Evolutionary conservation across 1,140 invertebrate species (phyloP), one percentile per base, ranked within the genome.

Genomic region (Oppia nitens): DNA sequence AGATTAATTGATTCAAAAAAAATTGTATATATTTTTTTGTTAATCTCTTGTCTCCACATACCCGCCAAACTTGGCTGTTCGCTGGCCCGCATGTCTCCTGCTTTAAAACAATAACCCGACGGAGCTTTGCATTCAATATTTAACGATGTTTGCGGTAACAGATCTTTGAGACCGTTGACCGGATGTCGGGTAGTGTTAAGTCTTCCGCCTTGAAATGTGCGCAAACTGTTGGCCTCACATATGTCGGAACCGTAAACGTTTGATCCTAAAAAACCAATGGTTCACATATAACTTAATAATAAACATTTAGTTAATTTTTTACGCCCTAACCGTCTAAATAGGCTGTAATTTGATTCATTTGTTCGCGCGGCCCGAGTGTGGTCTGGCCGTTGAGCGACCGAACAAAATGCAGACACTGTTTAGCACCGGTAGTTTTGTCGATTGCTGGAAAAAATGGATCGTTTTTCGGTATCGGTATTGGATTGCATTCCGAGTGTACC

Each of bases 401-500:
- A 78, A 92, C 92, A 66, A 91, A 94, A 4, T 89, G 86, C 70
- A 95, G 87, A 68, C 91, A 95, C 59, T 91, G 76, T 29, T 83
- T 76, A 54, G 80, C 78, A 2, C 89, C 88, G 2, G 83, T 83
- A 0, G 82, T 81, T 6, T 82, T 77, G 67, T 91, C 89, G 0
- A 84, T 75, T 57, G 71, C 65, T 9, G 74, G 73, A 68, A 77
- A 81, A 65, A 70, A 75, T 3, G 77, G 77, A 69, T 80, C 78
- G 47, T 69, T 70, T n/a, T 69, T 58, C 0, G 79, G 78, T 28
- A 80, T 73, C 9, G 67, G 65, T 56, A 79, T 80, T 1, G 78
- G 78, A 59, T 74, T 74, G 63, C 78, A 79, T 64, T 80, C 66
- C 0, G 87, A 87, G 71, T 92, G 89, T 0, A 91, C 85, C 0